These are phyloP conservation scores for Stegostoma tigrinum DNA, from an alignment of 2,113 vertebrate species.

Conservation along the genomic window DNA sequence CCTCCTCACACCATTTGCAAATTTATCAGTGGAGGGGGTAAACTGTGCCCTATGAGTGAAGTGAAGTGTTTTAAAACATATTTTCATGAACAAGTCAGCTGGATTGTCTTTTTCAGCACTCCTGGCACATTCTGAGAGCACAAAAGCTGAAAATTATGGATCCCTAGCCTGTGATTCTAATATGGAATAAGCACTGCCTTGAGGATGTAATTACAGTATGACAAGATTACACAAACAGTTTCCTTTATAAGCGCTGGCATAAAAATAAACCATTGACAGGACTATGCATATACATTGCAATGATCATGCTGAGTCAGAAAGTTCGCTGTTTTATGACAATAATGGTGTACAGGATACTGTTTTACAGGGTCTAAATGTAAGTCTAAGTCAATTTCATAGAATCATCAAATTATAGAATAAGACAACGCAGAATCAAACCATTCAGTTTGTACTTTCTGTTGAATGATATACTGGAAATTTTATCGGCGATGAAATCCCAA, in stretches of 20 bases:
- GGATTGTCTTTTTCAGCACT: background rate
- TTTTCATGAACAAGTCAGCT: background rate
- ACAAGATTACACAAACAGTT: background rate
- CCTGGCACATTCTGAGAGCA: background rate
- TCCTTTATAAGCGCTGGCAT: background rate
- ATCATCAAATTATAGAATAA: background rate
- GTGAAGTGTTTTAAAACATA: background rate
- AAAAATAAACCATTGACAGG: background rate
- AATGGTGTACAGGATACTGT: background rate
- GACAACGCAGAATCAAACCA: background rate
- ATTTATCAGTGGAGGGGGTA: background rate
- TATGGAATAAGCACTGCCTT: background rate
- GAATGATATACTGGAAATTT: background rate
- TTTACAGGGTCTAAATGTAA: background rate
- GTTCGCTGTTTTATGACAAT: background rate
- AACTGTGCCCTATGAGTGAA: background rate
- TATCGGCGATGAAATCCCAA: background rate
- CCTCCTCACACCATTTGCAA: background rate
- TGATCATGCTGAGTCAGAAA: background rate
- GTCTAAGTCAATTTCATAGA: background rate
- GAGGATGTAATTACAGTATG: background rate
- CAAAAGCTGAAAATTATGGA: background rate
- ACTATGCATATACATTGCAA: background rate
- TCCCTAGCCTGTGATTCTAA: background rate
- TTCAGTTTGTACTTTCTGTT: background rate